phyloP scores from a whole-genome alignment of 2,888 invertebrate species.

The Biston betularia region DNA sequence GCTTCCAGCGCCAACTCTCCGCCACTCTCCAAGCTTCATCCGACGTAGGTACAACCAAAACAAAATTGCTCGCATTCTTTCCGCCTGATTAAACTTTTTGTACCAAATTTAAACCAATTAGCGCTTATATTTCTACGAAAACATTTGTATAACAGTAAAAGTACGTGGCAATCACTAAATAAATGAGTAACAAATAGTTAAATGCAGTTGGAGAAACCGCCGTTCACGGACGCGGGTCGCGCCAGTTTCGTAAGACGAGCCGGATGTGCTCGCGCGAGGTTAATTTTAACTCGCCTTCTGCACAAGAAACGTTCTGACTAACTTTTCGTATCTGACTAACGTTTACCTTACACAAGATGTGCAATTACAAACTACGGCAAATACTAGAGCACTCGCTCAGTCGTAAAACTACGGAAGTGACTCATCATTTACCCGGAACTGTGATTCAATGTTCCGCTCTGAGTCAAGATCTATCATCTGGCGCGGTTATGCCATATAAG shows the following conservation, averaged over 20 bases:
- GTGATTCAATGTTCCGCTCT: slow-evolving; percentile 77
- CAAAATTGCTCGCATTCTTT: slow-evolving; percentile 28
- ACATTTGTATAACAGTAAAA: neutral
- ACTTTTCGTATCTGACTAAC: slow-evolving; percentile 39
- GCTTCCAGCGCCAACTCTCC: slow-evolving; percentile 19
- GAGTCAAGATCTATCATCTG: slow-evolving; percentile 57
- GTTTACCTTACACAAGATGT: slow-evolving; percentile 49
- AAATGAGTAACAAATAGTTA: neutral
- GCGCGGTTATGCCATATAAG: slow-evolving; percentile 35
- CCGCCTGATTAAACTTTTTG: slow-evolving; percentile 19
- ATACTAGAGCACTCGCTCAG: slow-evolving; percentile 41
- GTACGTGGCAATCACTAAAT: neutral
- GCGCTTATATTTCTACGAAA: neutral
- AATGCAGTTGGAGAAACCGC: slow-evolving; percentile 24
- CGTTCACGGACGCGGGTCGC: slow-evolving; percentile 9
- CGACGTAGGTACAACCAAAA: slow-evolving; percentile 27
- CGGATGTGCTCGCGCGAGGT: slow-evolving; percentile 32
- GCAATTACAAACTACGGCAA: slow-evolving; percentile 39
- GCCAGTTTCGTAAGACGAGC: slow-evolving; percentile 30
- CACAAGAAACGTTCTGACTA: slow-evolving; percentile 41
- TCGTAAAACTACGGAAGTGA: slow-evolving; percentile 68
- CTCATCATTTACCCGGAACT: slow-evolving; percentile 75
- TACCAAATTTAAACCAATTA: neutral
- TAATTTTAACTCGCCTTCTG: slow-evolving; percentile 11
- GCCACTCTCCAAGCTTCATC: slow-evolving; percentile 22